Evolutionary conservation across 2,888 invertebrate genomes (phyloP).

Genomic region (Cetonia aurata): DNA sequence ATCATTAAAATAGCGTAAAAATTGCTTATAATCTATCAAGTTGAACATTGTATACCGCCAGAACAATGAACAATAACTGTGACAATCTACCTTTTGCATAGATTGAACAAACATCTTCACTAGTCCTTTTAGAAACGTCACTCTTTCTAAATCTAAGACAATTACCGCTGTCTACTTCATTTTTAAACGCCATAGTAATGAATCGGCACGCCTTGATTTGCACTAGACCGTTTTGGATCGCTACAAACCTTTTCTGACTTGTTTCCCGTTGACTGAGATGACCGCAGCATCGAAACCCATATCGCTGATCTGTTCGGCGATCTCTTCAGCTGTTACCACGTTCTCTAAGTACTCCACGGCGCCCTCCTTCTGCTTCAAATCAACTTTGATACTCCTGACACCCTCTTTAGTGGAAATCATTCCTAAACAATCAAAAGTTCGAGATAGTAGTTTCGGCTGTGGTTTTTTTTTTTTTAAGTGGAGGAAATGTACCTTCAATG

Average conservation of each 20-base stretch:
- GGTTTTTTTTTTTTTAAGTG: not conserved
- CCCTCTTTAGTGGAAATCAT: slow-evolving; percentile 75
- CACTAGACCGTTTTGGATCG: no score
- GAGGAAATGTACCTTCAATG: slow-evolving; percentile 75
- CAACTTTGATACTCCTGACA: slow-evolving; percentile 72
- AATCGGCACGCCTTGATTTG: not conserved
- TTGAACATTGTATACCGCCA: not conserved
- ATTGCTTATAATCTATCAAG: not conserved
- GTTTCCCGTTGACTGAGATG: slow-evolving; percentile 64
- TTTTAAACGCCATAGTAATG: slow-evolving; percentile 11
- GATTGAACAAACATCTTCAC: not conserved
- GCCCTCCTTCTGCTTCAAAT: slow-evolving; percentile 75
- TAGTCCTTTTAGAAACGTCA: slow-evolving; percentile 2
- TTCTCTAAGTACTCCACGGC: slow-evolving; percentile 71
- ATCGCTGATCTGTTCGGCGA: slow-evolving; percentile 79
- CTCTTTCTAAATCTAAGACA: slow-evolving; percentile 22
- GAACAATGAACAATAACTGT: no score
- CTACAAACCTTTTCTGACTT: slow-evolving; percentile 47
- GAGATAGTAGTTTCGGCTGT: not conserved
- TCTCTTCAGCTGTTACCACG: slow-evolving; percentile 69
- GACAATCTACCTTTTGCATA: not conserved
- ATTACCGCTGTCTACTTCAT: not conserved
- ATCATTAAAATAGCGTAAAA: not conserved
- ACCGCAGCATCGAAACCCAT: slow-evolving; percentile 84
- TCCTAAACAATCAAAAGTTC: slow-evolving; percentile 61